phyloP scores from a whole-genome alignment of 2,797 vertebrate genomes.

The Phyllotis vaccarum region DNA sequence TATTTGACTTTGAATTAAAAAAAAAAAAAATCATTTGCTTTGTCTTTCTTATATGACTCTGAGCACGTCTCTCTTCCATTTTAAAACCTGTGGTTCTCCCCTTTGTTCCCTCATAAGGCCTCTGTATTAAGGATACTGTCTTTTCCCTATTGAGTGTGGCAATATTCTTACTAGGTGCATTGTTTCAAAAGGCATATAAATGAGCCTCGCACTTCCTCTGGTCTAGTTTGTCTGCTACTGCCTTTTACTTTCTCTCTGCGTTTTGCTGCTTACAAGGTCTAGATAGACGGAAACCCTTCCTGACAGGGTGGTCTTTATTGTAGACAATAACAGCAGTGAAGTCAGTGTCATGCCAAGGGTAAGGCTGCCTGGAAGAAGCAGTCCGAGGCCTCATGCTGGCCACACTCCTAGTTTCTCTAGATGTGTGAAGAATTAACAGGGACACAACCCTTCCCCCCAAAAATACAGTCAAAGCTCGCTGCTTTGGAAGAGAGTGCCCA shows the following conservation, averaged over 20 bases:
- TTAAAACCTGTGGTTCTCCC: not conserved
- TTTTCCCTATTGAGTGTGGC: not conserved
- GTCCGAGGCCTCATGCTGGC: not conserved
- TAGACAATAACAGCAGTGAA: not conserved
- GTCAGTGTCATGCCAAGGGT: not conserved
- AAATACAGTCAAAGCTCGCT: not conserved
- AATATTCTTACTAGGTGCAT: not conserved
- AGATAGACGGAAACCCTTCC: not conserved
- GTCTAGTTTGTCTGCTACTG: not conserved
- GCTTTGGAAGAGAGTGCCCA: not conserved
- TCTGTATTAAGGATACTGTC: not conserved
- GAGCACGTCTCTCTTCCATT: not conserved
- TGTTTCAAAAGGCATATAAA: not conserved
- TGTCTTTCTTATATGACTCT: not conserved
- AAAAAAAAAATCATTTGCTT: not conserved
- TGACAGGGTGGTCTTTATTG: not conserved
- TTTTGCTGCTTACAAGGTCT: not conserved
- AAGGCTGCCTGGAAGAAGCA: not conserved
- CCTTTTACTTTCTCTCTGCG: not conserved
- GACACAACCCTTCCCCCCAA: not conserved
- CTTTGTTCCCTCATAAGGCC: not conserved
- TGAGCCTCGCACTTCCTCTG: not conserved
- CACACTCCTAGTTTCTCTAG: not conserved
- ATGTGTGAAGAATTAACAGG: constrained; percentile 1
- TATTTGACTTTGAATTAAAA: not conserved